Conservation (phyloP, 2,888 invertebrate species). For the Mimumesa dahlbomi region DNA sequence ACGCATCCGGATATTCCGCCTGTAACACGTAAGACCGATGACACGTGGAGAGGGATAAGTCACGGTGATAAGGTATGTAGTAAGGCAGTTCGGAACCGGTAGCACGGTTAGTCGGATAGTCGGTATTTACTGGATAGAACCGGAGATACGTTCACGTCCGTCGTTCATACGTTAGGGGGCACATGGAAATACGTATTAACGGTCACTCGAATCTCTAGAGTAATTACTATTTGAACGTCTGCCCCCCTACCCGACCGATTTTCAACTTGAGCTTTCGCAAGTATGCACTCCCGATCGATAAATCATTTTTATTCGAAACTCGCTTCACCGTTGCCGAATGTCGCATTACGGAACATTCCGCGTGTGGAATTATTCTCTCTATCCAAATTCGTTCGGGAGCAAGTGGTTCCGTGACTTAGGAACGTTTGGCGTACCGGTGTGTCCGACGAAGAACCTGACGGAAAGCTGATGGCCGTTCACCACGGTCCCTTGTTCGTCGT, state of each 20-base stretch:
- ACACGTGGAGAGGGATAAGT: conserved; percentile 34
- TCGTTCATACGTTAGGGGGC: conserved; percentile 24
- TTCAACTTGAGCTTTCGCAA: no score
- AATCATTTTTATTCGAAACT: no score
- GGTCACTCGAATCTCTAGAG: no score
- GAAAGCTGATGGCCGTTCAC: conserved; percentile 36
- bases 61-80: conserved; percentile 25
- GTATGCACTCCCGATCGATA: no score
- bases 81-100: conserved; percentile 3
- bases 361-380: no score
- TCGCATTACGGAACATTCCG: no score
- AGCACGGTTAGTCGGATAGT: conserved; percentile 53
- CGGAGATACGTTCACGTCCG: conserved; percentile 47
- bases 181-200: no score
- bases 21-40: conserved; percentile 14
- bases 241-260: no score
- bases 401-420: no score
- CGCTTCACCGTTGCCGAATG: no score
- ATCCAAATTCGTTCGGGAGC: no score
- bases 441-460: conserved; percentile 34
- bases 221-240: no score
- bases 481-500: conserved; percentile 64
- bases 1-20: conserved; percentile 43
- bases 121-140: conserved; percentile 61
- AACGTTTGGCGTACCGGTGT: conserved; percentile 45